These are phyloP conservation scores for Protonibea diacanthus DNA, from an alignment of 2,797 vertebrate genomes.

Conservation along the genomic window DNA sequence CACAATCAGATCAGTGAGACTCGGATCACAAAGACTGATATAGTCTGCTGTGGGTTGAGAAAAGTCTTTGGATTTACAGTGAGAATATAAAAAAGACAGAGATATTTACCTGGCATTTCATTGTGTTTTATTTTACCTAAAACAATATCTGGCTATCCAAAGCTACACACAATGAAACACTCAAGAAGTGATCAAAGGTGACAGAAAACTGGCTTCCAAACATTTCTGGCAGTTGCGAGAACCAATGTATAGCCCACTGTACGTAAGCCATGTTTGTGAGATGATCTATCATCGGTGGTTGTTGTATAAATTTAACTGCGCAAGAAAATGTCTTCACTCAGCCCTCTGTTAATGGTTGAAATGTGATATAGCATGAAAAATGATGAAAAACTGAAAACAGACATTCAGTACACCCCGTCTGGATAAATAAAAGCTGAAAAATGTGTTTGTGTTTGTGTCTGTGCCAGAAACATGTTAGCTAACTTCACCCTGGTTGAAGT, in stretches of 20 bases:
- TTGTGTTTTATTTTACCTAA: not conserved
- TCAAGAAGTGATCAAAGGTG: not conserved
- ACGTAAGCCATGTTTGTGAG: not conserved
- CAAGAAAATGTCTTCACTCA: not conserved
- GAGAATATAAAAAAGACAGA: not conserved
- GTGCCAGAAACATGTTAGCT: conserved; percentile 53
- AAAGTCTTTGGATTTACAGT: no score
- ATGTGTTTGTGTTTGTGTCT: conserved; percentile 39
- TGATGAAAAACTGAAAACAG: conserved; percentile 43
- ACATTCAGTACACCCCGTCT: conserved; percentile 19
- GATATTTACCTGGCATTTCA: no score
- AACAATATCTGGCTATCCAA: not conserved
- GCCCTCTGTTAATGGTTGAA: conserved; percentile 17
- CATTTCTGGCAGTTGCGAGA: conserved; percentile 1
- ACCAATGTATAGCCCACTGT: not conserved
- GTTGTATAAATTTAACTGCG: conserved; percentile 6
- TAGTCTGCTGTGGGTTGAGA: no score
- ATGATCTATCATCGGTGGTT: conserved; percentile 10
- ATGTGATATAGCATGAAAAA: conserved; percentile 28
- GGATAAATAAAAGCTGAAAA: conserved; percentile 50
- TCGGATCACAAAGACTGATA: no score
- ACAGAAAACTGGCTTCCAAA: conserved; percentile 19
- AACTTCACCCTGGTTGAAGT: conserved; percentile 55
- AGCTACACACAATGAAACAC: no score
- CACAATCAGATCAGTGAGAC: no score